These are phyloP conservation scores for Papilio xuthus DNA, from an alignment of 1,140 invertebrate species.

Conservation along the genomic window DNA sequence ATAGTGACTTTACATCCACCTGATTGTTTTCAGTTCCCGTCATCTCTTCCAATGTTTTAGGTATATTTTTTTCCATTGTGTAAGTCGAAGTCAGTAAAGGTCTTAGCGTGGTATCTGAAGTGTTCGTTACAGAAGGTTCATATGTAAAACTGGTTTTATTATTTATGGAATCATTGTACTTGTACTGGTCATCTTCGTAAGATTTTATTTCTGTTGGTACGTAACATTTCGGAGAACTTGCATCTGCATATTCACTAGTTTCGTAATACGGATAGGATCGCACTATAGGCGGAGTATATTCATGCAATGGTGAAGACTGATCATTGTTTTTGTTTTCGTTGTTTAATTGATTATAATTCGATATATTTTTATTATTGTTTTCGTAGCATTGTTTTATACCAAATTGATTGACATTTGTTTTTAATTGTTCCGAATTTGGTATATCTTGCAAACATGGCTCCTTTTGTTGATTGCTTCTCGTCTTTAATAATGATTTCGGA, in stretches of 20 bases:
- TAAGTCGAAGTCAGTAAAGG: background rate
- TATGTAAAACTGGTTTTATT: background rate
- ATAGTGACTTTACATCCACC: slow-evolving; percentile 76
- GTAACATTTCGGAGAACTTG: background rate
- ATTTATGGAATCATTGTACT: slow-evolving; percentile 1
- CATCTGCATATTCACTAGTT: slow-evolving; percentile 48
- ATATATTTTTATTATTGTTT: slow-evolving; percentile 43
- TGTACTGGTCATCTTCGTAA: slow-evolving; percentile 16
- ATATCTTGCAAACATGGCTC: slow-evolving; percentile 42
- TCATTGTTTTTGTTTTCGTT: slow-evolving; percentile 47
- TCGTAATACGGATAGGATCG: slow-evolving; percentile 46
- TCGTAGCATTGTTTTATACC: slow-evolving; percentile 23
- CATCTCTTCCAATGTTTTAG: slow-evolving; percentile 52
- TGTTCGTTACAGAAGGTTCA: slow-evolving; percentile 30
- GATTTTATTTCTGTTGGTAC: background rate
- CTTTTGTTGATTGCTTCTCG: slow-evolving; percentile 64
- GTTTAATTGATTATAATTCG: slow-evolving; percentile 28
- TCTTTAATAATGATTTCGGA: slow-evolving; percentile 75
- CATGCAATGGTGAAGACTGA: slow-evolving; percentile 50
- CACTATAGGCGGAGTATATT: slow-evolving; percentile 45
- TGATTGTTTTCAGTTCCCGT: slow-evolving; percentile 58
- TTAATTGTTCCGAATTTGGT: slow-evolving; percentile 11
- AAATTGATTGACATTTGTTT: slow-evolving; percentile 11
- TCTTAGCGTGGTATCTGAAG: background rate
- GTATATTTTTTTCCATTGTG: slow-evolving; percentile 24